phyloP scores from a whole-genome alignment of 2,888 invertebrate species.

The Sinodicranocentrus sp. region DNA sequence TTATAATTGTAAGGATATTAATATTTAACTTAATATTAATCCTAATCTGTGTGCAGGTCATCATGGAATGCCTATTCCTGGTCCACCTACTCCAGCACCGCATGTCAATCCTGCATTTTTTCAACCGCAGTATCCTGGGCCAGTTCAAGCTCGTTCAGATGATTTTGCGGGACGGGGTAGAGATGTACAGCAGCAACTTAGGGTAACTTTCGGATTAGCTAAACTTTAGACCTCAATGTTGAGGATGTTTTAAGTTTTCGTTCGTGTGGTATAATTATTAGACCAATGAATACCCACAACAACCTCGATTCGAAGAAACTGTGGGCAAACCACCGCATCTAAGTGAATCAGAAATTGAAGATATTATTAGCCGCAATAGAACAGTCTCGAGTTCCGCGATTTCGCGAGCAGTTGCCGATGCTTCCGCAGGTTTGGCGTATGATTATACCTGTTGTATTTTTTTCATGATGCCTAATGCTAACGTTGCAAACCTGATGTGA shows the following conservation, averaged over 20 bases:
- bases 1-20: too few relatives aligned
- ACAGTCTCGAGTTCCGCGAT: constrained; percentile 99
- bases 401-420: constrained; percentile 97
- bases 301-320: not conserved
- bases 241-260: too few relatives aligned
- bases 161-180: not conserved
- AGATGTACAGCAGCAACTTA: not conserved
- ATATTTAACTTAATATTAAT: too few relatives aligned
- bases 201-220: too few relatives aligned
- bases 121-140: constrained; percentile 81
- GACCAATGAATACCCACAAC: not conserved
- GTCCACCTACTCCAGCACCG: constrained; percentile 85
- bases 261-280: not conserved
- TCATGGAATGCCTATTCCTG: too few relatives aligned
- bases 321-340: constrained; percentile 82
- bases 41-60: too few relatives aligned
- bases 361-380: constrained; percentile 97
- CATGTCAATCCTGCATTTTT: constrained; percentile 99
- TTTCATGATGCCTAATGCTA: too few relatives aligned
- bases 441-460: not conserved
- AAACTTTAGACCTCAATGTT: too few relatives aligned
- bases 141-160: constrained; percentile 71
- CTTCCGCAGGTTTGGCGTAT: constrained; percentile 87
- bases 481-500: not conserved
- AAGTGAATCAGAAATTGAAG: constrained; percentile 97